These are phyloP conservation scores for Chalcosyrphus nemorum DNA, from an alignment of 2,888 invertebrate species.

Conservation along the genomic window DNA sequence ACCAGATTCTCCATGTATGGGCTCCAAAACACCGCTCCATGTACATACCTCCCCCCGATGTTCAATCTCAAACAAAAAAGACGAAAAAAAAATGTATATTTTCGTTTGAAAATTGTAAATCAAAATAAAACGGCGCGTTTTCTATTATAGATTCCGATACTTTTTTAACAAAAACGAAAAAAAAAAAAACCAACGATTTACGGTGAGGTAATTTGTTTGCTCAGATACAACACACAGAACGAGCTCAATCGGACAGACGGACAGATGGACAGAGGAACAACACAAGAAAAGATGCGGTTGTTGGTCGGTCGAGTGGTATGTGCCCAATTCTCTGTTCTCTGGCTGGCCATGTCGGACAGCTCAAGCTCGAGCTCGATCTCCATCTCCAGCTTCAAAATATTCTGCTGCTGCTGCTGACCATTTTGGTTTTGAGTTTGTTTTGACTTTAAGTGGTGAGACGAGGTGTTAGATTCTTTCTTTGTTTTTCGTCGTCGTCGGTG, in stretches of 20 bases:
- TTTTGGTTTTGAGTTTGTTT: constrained; percentile 58
- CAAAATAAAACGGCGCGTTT: constrained; percentile 58
- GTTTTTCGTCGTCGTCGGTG: constrained; percentile 17
- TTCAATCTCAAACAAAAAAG: constrained; percentile 6
- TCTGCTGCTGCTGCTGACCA: background rate
- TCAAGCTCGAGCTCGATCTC: constrained; percentile 20
- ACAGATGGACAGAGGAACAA: no score
- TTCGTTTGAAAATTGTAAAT: constrained; percentile 55
- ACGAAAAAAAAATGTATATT: constrained; percentile 9
- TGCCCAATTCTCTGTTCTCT: constrained; percentile 47
- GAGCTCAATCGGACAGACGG: no score
- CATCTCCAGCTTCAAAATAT: no score
- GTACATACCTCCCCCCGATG: background rate
- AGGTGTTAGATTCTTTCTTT: constrained; percentile 70
- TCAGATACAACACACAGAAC: constrained; percentile 48
- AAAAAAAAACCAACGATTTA: constrained; percentile 44
- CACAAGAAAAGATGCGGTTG: constrained; percentile 61
- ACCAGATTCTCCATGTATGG: constrained; percentile 32
- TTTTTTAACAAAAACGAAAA: constrained; percentile 38
- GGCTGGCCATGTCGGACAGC: constrained; percentile 21
- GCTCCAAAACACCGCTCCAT: constrained; percentile 17
- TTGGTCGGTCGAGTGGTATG: constrained; percentile 57
- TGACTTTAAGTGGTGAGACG: constrained; percentile 69
- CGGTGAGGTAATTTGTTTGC: constrained; percentile 70
- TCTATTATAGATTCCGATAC: constrained; percentile 46